phyloP scores from a whole-genome alignment of 2,888 invertebrate genomes.

The Protodeltote pygarga region DNA sequence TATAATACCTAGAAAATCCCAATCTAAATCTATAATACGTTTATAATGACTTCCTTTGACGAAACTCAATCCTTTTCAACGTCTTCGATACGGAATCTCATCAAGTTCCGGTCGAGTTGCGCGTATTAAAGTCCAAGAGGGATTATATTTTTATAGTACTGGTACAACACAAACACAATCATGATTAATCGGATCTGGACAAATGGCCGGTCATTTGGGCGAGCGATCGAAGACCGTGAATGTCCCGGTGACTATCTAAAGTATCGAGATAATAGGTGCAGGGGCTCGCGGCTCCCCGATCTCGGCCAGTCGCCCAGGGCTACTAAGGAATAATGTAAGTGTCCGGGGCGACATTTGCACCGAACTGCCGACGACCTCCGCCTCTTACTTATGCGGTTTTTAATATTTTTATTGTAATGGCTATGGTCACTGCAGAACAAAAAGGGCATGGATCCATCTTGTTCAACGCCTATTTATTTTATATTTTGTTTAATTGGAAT shows the following conservation, averaged over 20 bases:
- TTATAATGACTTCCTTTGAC: conserved; percentile 75
- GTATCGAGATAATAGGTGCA: conserved; percentile 85
- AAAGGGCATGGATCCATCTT: conserved; percentile 51
- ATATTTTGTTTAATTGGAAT: neutral
- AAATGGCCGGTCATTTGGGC: conserved; percentile 83
- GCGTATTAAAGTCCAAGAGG: conserved; percentile 60
- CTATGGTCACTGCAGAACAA: conserved; percentile 68
- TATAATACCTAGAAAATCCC: conserved; percentile 76
- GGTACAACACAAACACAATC: conserved; percentile 80
- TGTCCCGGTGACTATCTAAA: conserved; percentile 85
- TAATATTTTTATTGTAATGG: conserved; percentile 90
- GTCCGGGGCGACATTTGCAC: conserved; percentile 86
- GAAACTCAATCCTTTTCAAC: conserved; percentile 77
- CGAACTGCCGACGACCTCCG: conserved; percentile 85
- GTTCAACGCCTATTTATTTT: neutral
- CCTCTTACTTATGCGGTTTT: conserved; percentile 87
- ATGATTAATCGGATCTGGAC: conserved; percentile 84
- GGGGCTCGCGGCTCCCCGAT: conserved; percentile 61
- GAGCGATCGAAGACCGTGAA: conserved; percentile 78
- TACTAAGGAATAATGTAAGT: conserved; percentile 84
- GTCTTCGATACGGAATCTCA: conserved; percentile 50
- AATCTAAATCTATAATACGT: conserved; percentile 62
- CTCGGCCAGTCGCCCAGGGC: conserved; percentile 59
- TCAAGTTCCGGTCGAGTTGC: conserved; percentile 59
- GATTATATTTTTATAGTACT: conserved; percentile 81